Conservation (phyloP, 2,113 vertebrate species). For the Pedionomus torquatus region DNA sequence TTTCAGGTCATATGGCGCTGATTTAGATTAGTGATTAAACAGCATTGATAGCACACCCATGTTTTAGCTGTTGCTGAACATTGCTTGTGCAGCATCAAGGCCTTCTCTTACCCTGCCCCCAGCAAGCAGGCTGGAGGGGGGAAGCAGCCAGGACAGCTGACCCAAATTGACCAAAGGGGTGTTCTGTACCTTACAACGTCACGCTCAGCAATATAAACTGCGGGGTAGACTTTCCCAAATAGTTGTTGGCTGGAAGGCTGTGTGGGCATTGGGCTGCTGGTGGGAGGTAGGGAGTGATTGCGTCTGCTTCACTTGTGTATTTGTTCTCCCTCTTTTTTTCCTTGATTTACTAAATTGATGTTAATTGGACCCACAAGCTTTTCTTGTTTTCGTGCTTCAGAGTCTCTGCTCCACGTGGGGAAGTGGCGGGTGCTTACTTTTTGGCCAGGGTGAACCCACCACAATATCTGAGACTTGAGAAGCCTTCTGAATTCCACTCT, state of each 20-base stretch:
- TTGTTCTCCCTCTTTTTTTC: background rate
- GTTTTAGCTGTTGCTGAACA: background rate
- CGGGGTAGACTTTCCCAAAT: background rate
- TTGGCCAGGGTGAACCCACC: background rate
- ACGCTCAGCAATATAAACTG: background rate
- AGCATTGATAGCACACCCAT: background rate
- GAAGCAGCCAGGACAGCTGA: background rate
- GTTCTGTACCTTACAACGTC: background rate
- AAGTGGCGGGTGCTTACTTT: background rate
- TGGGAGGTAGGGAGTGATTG: background rate
- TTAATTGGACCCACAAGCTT: background rate
- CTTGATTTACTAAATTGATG: background rate
- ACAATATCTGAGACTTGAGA: background rate
- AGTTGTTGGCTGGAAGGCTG: background rate
- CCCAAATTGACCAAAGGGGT: fast-evolving
- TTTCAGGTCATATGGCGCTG: fast-evolving
- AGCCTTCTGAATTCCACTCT: background rate
- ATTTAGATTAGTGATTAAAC: background rate
- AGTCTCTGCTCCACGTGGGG: background rate
- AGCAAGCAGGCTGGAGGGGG: background rate
- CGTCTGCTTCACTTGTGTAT: background rate
- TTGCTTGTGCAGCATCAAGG: background rate
- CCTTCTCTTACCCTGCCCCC: background rate
- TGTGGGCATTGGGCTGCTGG: background rate
- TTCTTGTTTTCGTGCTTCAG: background rate